These are phyloP conservation scores for Bombyx mandarina DNA, from an alignment of 1,140 invertebrate genomes.

Conservation along the genomic window DNA sequence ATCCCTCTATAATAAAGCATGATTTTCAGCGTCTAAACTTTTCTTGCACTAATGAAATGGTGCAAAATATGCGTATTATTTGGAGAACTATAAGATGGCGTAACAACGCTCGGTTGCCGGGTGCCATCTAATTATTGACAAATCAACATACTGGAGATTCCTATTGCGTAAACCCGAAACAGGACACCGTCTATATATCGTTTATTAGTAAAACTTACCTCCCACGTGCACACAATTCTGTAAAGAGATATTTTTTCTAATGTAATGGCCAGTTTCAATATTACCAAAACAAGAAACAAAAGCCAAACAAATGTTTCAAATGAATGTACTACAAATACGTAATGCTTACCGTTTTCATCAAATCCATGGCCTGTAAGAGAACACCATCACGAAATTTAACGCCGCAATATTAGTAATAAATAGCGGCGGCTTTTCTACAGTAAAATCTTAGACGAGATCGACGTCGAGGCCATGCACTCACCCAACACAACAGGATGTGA, in stretches of 20 bases:
- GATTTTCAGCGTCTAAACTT: constrained; percentile 45
- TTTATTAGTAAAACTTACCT: constrained; percentile 66
- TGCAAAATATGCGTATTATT: constrained; percentile 65
- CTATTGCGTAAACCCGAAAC: constrained; percentile 43
- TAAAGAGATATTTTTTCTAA: constrained; percentile 72
- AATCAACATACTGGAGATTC: constrained; percentile 56
- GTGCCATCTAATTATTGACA: constrained; percentile 63
- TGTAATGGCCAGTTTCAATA: constrained; percentile 71
- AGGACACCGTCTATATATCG: constrained; percentile 42
- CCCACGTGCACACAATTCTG: constrained; percentile 68
- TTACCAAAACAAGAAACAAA: constrained; percentile 72
- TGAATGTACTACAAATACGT: constrained; percentile 39
- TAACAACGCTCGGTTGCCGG: constrained; percentile 69
- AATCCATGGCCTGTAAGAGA: constrained; percentile 69
- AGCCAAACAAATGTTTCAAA: constrained; percentile 62
- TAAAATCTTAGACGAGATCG: constrained; percentile 60
- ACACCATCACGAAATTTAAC: constrained; percentile 69
- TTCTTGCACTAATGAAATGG: constrained; percentile 42
- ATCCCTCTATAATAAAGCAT: constrained; percentile 41
- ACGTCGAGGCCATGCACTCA: constrained; percentile 65
- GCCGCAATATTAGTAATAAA: constrained; percentile 57
- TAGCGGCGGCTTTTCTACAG: constrained; percentile 46
- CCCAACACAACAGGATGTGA: constrained; percentile 69
- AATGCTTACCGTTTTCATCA: constrained; percentile 69
- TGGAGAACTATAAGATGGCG: constrained; percentile 70